Conservation (phyloP, 2,113 vertebrate genomes). For the Dendropsophus ebraccatus region DNA sequence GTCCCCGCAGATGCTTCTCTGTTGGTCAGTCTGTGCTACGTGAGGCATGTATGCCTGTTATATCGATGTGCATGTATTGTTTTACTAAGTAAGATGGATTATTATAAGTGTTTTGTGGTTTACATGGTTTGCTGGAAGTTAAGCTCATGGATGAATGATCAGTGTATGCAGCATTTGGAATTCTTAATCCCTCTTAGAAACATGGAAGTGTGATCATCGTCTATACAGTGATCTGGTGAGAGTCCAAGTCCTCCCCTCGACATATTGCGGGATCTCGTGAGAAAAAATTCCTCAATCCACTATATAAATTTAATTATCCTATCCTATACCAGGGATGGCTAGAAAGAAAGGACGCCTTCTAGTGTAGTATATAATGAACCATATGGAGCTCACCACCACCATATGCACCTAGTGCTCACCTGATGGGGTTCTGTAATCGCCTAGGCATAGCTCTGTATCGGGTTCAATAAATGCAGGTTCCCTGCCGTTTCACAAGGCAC, state of each 20-base stretch:
- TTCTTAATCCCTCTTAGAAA: background rate
- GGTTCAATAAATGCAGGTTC: no score
- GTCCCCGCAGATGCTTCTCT: background rate
- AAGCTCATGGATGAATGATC: background rate
- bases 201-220: background rate
- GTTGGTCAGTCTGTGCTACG: background rate
- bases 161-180: background rate
- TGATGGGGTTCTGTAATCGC: no score
- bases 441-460: no score
- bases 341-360: no score
- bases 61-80: background rate
- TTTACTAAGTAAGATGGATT: constrained; percentile 4
- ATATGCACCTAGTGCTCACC: no score
- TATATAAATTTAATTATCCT: no score
- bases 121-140: background rate
- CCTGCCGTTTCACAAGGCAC: no score
- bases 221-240: background rate
- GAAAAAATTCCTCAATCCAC: no score
- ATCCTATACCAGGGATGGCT: no score
- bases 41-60: background rate
- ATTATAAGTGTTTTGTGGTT: background rate
- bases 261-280: background rate
- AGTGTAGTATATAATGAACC: no score
- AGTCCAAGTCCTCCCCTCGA: background rate
- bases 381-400: no score